Conservation (phyloP, 2,797 vertebrate genomes). For the Nannoperca obscura region DNA sequence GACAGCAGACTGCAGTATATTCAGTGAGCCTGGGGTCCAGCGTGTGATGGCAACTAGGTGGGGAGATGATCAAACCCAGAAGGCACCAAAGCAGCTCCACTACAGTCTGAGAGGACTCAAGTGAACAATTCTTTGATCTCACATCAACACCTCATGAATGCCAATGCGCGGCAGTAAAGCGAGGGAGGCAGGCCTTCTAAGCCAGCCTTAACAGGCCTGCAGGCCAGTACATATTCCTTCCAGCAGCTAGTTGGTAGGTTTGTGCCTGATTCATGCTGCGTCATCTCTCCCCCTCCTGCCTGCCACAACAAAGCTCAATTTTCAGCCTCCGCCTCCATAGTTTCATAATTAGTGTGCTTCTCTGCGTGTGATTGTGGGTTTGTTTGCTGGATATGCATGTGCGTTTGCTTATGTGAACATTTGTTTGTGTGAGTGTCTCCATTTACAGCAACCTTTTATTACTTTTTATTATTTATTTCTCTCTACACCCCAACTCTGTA, state of each 20-base stretch:
- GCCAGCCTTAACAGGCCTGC: slow-evolving; percentile 71
- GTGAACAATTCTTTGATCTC: slow-evolving; percentile 79
- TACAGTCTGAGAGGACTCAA: slow-evolving; percentile 71
- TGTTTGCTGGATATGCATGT: slow-evolving; percentile 59
- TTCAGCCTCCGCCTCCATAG: slow-evolving; percentile 75
- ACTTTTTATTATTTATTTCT: slow-evolving; percentile 5
- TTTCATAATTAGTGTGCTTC: slow-evolving; percentile 79
- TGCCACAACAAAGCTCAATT: slow-evolving; percentile 79
- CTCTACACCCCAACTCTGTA: slow-evolving; percentile 34
- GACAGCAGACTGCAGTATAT: slow-evolving; percentile 53
- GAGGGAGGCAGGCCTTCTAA: slow-evolving; percentile 59
- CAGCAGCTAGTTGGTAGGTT: slow-evolving; percentile 74
- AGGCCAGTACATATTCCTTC: slow-evolving; percentile 71
- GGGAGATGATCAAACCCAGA: slow-evolving; percentile 76
- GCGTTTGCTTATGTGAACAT: slow-evolving; percentile 44
- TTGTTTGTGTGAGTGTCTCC: slow-evolving; percentile 49
- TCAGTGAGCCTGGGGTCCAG: slow-evolving; percentile 58
- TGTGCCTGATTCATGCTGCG: slow-evolving; percentile 78
- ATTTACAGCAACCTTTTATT: slow-evolving; percentile 36
- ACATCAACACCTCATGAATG: slow-evolving; percentile 75
- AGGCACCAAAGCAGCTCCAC: slow-evolving; percentile 70
- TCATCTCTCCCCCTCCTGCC: slow-evolving; percentile 71
- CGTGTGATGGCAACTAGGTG: slow-evolving; percentile 67
- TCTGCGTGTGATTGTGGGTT: slow-evolving; percentile 75
- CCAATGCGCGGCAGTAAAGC: slow-evolving; percentile 69